Evolutionary conservation across 2,888 invertebrate genomes (phyloP).

Genomic region (Cyclophora punctaria): DNA sequence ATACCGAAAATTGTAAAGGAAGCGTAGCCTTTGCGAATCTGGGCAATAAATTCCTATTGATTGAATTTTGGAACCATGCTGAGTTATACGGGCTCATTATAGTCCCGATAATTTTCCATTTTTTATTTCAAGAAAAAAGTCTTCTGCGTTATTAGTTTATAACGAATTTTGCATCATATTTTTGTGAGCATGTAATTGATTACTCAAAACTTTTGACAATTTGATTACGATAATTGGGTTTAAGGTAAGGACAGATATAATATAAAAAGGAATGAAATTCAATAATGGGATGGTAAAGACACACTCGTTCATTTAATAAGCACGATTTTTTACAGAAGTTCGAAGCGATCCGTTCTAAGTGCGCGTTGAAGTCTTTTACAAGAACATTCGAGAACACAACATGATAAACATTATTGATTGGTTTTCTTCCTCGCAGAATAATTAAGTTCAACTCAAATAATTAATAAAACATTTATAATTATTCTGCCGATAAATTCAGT

Average conservation of each 20-base stretch:
- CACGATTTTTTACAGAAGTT: background rate
- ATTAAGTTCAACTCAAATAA: too few relatives aligned
- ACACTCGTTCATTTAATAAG: background rate
- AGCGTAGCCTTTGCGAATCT: slow-evolving; percentile 68
- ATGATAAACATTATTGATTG: too few relatives aligned
- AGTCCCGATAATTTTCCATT: slow-evolving; percentile 46
- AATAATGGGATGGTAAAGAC: background rate
- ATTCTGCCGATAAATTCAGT: too few relatives aligned
- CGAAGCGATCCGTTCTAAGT: background rate
- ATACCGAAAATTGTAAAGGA: slow-evolving; percentile 57
- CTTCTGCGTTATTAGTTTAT: slow-evolving; percentile 21
- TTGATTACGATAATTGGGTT: too few relatives aligned
- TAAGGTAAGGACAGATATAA: too few relatives aligned
- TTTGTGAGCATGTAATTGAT: background rate
- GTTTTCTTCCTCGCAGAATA: too few relatives aligned
- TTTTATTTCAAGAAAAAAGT: slow-evolving; percentile 31
- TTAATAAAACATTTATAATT: too few relatives aligned
- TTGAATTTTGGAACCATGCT: slow-evolving; percentile 72
- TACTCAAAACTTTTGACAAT: too few relatives aligned
- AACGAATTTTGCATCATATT: slow-evolving; percentile 17
- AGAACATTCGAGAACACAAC: background rate
- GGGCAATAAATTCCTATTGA: slow-evolving; percentile 72
- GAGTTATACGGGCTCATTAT: slow-evolving; percentile 73
- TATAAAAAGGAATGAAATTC: too few relatives aligned
- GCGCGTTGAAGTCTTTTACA: slow-evolving; percentile 34